Percentiles rank a stretch among this genome's conserved stretches.
Conservation (phyloP, 2,797 vertebrate genomes). For the Peromyscus melanophrys region DNA sequence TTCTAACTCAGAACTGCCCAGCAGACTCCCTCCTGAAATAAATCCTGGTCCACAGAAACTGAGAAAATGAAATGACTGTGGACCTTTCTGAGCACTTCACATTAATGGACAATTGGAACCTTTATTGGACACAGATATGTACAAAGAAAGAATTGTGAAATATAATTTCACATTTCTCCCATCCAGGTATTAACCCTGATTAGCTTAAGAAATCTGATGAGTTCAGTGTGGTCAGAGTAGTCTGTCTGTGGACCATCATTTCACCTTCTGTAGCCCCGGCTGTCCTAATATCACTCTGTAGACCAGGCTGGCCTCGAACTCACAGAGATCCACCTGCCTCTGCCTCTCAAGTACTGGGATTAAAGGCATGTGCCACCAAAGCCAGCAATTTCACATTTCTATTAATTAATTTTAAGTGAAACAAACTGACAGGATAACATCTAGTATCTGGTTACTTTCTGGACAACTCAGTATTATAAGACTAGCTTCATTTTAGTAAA, state of each 20-base stretch:
- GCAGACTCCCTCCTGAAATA: not conserved
- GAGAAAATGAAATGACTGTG: not conserved
- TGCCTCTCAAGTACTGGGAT: too few species aligned
- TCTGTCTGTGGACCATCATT: not conserved
- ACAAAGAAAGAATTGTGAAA: constrained; percentile 37
- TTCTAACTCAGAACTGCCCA: not conserved
- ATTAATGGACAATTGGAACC: not conserved
- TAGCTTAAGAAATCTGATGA: not conserved
- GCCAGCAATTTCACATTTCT: constrained; percentile 19
- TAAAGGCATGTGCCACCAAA: too few species aligned
- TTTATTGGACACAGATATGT: not conserved
- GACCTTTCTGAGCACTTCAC: not conserved
- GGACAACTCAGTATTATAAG: not conserved
- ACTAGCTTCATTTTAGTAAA: not conserved
- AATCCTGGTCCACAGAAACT: constrained; percentile 9
- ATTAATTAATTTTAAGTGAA: not conserved
- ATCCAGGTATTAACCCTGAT: not conserved
- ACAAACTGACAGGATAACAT: not conserved
- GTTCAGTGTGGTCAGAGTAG: not conserved
- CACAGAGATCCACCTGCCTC: too few species aligned
- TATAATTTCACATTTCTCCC: constrained; percentile 4
- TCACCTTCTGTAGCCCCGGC: not conserved
- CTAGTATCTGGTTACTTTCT: constrained; percentile 7
- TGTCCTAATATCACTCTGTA: too few species aligned
- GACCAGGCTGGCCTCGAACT: too few species aligned